Conservation (phyloP, 1,140 invertebrate species). For the Eciton burchellii region DNA sequence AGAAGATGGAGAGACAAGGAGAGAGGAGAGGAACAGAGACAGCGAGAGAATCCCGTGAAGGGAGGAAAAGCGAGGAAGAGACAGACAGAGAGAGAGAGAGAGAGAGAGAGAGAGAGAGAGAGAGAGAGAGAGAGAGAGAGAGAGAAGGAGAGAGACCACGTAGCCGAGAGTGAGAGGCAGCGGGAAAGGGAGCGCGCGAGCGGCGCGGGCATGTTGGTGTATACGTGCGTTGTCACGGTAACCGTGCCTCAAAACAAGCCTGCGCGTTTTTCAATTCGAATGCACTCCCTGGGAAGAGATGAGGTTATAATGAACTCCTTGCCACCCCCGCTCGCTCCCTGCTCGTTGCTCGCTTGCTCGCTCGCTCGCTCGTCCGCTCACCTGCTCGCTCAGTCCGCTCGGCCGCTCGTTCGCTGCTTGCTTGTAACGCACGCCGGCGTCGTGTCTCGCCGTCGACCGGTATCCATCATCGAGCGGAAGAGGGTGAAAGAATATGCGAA, state of each 20-base stretch:
- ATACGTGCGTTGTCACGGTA: conserved; percentile 75
- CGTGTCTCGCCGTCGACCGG: conserved; percentile 34
- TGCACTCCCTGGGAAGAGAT: conserved; percentile 74
- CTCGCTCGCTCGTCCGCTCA: neutral
- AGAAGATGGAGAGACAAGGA: conserved; percentile 62
- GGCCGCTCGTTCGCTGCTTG: conserved; percentile 31
- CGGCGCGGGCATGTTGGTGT: conserved; percentile 17
- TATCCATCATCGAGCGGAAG: neutral
- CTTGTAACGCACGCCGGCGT: conserved; percentile 63
- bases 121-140: conserved; percentile 65
- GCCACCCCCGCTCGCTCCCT: conserved; percentile 39
- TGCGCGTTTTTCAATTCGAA: conserved; percentile 77
- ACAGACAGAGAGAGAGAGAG: conserved; percentile 63
- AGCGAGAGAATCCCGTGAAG: conserved; percentile 65
- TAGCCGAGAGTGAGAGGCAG: conserved; percentile 1
- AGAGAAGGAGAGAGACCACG: conserved; percentile 53
- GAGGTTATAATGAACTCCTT: conserved; percentile 76
- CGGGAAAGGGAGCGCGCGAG: conserved; percentile 37
- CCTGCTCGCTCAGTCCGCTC: neutral
- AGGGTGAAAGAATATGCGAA: neutral
- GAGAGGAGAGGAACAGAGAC: conserved; percentile 62
- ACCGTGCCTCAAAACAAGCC: conserved; percentile 76
- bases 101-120: conserved; percentile 59
- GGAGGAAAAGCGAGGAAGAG: conserved; percentile 51
- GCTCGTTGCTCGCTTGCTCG: conserved; percentile 1